Percentiles rank a stretch among this genome's conserved stretches.
Evolutionary conservation across 2,888 invertebrate genomes (phyloP).

Genomic region (Tholera decimalis): DNA sequence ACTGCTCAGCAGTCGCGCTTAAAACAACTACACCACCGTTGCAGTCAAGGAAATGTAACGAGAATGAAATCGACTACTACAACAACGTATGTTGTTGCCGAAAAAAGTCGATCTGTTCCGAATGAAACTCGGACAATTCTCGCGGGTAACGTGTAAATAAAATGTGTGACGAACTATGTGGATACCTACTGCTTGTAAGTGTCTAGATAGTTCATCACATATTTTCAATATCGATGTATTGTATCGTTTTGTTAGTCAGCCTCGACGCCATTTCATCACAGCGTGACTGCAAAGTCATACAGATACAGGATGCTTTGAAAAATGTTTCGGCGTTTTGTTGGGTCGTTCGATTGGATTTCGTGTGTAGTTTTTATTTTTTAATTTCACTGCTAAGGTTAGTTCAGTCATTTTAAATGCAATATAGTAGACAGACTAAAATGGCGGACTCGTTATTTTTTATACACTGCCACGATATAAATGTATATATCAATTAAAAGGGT

Average conservation of each 20-base stretch:
- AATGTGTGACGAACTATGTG: too few relatives aligned
- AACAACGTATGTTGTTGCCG: background rate
- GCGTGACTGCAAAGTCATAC: conserved; percentile 27
- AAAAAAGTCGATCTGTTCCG: background rate
- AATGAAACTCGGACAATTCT: conserved; percentile 40
- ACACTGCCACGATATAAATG: too few relatives aligned
- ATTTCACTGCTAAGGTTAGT: too few relatives aligned
- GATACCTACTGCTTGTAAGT: too few relatives aligned
- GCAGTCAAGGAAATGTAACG: too few relatives aligned
- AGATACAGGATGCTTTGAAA: conserved; percentile 10
- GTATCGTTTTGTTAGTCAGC: conserved; percentile 67
- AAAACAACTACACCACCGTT: too few relatives aligned
- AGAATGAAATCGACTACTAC: background rate
- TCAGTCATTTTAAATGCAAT: too few relatives aligned
- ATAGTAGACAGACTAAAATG: too few relatives aligned
- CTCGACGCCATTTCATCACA: conserved; percentile 58
- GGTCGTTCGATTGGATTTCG: conserved; percentile 21
- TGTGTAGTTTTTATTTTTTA: conserved; percentile 5
- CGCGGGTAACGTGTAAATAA: conserved; percentile 12
- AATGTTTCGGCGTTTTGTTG: background rate
- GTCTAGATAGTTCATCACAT: conserved; percentile 58
- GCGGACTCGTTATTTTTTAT: too few relatives aligned
- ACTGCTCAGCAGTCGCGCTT: too few relatives aligned
- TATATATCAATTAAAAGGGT: too few relatives aligned
- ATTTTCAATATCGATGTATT: conserved; percentile 63